Evolutionary conservation across 1,140 invertebrate species (phyloP), one percentile per base, ranked within the genome.

Genomic region (Acromyrmex heyeri): DNA sequence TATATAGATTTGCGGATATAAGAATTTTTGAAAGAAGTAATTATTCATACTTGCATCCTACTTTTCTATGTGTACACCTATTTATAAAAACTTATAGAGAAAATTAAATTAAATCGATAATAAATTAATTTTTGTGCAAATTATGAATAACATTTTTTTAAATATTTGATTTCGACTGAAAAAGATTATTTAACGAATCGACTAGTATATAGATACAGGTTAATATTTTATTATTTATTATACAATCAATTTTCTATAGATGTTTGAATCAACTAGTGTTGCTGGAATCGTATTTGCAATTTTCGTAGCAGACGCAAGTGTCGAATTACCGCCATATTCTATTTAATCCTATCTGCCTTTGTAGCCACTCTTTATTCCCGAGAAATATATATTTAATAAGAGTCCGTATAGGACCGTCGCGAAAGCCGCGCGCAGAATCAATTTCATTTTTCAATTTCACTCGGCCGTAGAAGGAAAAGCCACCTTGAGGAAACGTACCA

Each of bases 381-480:
- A 44, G 65, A 75, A 61, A 76, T 70, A 88, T 90, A 91, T 78
- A 87, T 91, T 85, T 90, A 90, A 91, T 88, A 90, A 91, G 86
- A 86, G 24, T 4, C 53, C 48, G 48, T 38, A 34, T 44, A 61
- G 44, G 21, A 55, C 21, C 48, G 53, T 50, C 53, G 89, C 75
- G 85, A 88, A 91, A 88, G 87, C 89, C 64, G 72, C 50, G 30
- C 67, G 27, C 76, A 44, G 90, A 91, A 91, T 91, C 89, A 90
- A 91, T 91, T 90, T 90, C 90, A 90, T 91, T 91, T 91, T 91
- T 91, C 90, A 91, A 91, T 91, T 91, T 91, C 90, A 75, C 34
- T 61, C 64, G 64, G 72, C 27, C 70, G 70, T 73, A 69, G 86
- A 44, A 62, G 86, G 82, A 90, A 88, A 91, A 90, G 82, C 79